Evolutionary conservation across 2,888 invertebrate genomes (phyloP).

Genomic region (Mechanitis messenoides): DNA sequence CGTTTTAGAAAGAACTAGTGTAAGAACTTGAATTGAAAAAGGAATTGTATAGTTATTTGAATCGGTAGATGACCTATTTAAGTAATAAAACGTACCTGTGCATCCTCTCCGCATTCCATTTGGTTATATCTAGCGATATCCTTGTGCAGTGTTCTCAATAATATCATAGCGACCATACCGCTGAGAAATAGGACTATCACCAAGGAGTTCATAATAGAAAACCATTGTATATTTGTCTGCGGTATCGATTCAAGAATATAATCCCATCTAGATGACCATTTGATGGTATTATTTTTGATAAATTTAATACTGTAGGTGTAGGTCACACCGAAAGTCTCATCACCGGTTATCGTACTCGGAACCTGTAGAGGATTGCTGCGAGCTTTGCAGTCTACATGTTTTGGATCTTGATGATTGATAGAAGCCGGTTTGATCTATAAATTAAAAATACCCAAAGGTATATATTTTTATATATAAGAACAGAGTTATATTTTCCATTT

Average conservation of each 20-base stretch:
- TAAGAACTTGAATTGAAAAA: not conserved
- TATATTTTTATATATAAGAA: too few relatives aligned
- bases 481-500: not conserved
- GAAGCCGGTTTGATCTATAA: slow-evolving; percentile 74
- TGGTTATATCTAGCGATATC: slow-evolving; percentile 99
- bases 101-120: slow-evolving; percentile 90
- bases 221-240: slow-evolving; percentile 99
- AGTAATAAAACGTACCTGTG: slow-evolving; percentile 81
- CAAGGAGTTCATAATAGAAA: slow-evolving; percentile 97
- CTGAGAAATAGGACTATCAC: slow-evolving; percentile 97
- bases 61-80: slow-evolving; percentile 39
- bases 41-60: not conserved
- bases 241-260: slow-evolving; percentile 99
- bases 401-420: slow-evolving; percentile 69
- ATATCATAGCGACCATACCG: slow-evolving; percentile 99
- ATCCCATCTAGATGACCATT: slow-evolving; percentile 99
- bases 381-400: slow-evolving; percentile 66
- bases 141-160: slow-evolving; percentile 96
- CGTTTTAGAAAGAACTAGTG: not conserved
- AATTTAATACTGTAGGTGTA: slow-evolving; percentile 94
- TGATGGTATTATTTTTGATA: slow-evolving; percentile 86
- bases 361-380: slow-evolving; percentile 82
- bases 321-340: slow-evolving; percentile 78
- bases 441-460: too few relatives aligned
- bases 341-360: slow-evolving; percentile 70